Base-by-base conservation (phyloP, 2,113 vertebrate species). In the Hemiscyllium ocellatum region DNA sequence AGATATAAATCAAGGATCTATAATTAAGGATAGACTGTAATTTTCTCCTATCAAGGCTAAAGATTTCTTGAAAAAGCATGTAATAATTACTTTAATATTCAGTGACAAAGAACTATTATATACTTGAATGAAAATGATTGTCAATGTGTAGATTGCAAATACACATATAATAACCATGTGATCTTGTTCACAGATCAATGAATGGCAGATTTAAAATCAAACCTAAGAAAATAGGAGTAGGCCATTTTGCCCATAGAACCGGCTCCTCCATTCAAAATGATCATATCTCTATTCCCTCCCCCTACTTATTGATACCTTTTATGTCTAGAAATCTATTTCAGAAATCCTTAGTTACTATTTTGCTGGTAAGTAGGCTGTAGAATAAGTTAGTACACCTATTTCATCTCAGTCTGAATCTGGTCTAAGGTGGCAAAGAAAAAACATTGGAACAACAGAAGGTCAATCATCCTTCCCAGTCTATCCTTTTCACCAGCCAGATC, bases 1-100 rank as follows among this genome's bases (percentile, higher is more conserved):
- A 96, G 96, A 96, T 61, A 96, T 95, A 96, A 12, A 89, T 96
- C 3, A 96, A 56, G 94, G 20, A 72, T 95, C 12, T 17, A 72
- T 70, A 95, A 29, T 95, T 95, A 95, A 50, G 68, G 26, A 95
- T 72, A 2, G 52, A 68, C 50, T 72, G 47, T 42, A 95, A 95
- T 95, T 72, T 72, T 42, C 47, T 72, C 19, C 93, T 22, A 69
- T 37, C 4, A 91, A 66, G 56, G n/a, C 61, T 33, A 91, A 91
- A 65, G 37, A 33, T 15, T 90, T 12, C 17, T 19, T 24, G 24
- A 66, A 5, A 93, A 66, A 61, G 52, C 20, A 86, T 47, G 47
- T 85, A 17, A 2, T 24, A 26, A 89, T 26, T 29, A 52, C 2
- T 29, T 26, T 89, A 24, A 56, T 29, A 52, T 65, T 29, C 56